phyloP scores from a whole-genome alignment of 2,797 vertebrate species.

The Passerculus sandwichensis region DNA sequence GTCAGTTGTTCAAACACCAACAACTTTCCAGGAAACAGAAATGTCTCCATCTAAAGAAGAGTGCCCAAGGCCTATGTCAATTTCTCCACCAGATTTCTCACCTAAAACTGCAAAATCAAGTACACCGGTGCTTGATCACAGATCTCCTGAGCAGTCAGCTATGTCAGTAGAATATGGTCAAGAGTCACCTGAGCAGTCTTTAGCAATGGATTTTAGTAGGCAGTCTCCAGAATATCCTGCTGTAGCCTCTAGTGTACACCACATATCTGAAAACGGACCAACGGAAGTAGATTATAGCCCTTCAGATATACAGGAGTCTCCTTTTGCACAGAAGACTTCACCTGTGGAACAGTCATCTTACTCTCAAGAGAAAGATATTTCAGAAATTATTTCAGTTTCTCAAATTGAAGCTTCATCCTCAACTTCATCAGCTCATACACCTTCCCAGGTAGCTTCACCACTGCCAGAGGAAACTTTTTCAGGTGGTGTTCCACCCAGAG shows the following conservation, averaged over 20 bases:
- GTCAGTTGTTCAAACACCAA: constrained; percentile 96
- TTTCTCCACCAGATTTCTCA: constrained; percentile 93
- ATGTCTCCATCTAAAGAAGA: constrained; percentile 94
- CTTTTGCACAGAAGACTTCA: constrained; percentile 73
- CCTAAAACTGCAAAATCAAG: constrained; percentile 88
- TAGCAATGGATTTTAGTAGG: constrained; percentile 92
- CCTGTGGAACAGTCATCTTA: constrained; percentile 81
- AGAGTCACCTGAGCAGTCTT: constrained; percentile 93
- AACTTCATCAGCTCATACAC: constrained; percentile 90
- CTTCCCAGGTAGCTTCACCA: constrained; percentile 86
- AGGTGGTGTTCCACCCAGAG: constrained; percentile 75
- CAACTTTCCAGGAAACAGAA: constrained; percentile 92
- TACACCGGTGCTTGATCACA: constrained; percentile 82
- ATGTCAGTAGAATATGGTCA: constrained; percentile 90
- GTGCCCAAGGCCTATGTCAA: constrained; percentile 94
- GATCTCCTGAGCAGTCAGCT: constrained; percentile 89
- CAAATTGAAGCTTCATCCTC: constrained; percentile 93
- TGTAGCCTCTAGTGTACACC: constrained; percentile 73
- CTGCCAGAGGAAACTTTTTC: constrained; percentile 80
- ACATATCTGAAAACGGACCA: constrained; percentile 92
- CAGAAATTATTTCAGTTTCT: constrained; percentile 85
- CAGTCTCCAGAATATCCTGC: constrained; percentile 91
- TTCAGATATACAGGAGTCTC: constrained; percentile 81
- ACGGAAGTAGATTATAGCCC: constrained; percentile 95
- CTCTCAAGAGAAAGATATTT: constrained; percentile 85